Conservation (phyloP, 2,113 vertebrate genomes). For the Spilogale gracilis region DNA sequence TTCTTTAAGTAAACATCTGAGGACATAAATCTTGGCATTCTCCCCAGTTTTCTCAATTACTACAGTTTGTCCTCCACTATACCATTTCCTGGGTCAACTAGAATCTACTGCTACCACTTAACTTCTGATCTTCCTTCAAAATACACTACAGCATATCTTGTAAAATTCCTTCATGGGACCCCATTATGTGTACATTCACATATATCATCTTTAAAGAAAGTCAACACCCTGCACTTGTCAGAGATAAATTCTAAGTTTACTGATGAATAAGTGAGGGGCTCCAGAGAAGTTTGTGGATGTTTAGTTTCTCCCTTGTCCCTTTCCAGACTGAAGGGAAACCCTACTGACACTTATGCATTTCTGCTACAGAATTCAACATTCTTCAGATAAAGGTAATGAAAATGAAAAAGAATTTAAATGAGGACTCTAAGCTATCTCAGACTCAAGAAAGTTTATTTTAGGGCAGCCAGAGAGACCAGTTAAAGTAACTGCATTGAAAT, state of each 20-base stretch:
- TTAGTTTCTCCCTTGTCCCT: background rate
- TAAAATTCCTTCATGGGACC: background rate
- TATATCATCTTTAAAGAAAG: background rate
- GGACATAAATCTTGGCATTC: background rate
- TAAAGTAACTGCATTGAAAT: background rate
- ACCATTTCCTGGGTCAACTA: background rate
- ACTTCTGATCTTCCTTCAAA: conserved; percentile 21
- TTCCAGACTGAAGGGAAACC: background rate
- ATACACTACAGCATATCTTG: background rate
- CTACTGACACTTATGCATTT: background rate
- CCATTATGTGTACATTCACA: background rate
- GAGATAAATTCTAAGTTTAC: conserved; percentile 22
- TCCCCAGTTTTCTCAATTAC: background rate
- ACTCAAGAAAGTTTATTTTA: background rate
- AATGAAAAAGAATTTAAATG: conserved; percentile 16
- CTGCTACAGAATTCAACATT: background rate
- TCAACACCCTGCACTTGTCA: background rate
- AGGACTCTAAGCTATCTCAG: background rate
- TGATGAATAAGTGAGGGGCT: background rate
- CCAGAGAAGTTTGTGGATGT: background rate
- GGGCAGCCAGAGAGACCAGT: background rate
- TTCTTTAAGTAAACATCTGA: background rate
- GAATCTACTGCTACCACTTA: background rate
- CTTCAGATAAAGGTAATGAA: background rate
- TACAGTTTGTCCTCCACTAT: background rate